Conservation (phyloP, 2,797 vertebrate species). For the Lepilemur septentrionalis region DNA sequence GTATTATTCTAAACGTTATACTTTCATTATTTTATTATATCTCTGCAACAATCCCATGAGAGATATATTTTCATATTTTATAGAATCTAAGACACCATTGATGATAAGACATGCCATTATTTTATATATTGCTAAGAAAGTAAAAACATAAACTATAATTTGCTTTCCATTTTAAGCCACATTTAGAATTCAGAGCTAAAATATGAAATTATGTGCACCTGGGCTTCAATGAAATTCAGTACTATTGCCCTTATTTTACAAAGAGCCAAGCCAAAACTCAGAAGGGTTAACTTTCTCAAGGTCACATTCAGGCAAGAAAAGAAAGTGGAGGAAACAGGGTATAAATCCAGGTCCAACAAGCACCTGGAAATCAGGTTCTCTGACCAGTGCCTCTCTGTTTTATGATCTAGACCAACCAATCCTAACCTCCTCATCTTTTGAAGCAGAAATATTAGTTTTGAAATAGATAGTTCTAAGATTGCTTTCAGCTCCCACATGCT, state of each 20-base stretch:
- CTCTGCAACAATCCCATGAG: background rate
- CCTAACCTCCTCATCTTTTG: background rate
- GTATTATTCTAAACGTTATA: background rate
- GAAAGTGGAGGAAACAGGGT: background rate
- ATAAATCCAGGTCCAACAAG: background rate
- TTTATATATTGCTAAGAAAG: background rate
- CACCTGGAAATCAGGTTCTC: background rate
- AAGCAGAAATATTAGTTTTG: background rate
- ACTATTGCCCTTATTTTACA: background rate
- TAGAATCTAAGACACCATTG: background rate
- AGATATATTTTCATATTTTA: background rate
- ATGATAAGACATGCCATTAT: background rate
- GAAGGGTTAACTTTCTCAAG: background rate
- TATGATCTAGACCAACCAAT: background rate
- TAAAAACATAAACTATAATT: background rate
- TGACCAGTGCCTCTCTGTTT: background rate
- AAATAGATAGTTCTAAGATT: slow-evolving; percentile 3
- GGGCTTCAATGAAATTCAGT: background rate
- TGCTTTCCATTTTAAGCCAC: slow-evolving; percentile 15
- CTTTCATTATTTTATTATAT: slow-evolving; percentile 7
- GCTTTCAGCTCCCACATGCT: background rate
- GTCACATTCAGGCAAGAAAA: background rate
- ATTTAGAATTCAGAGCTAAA: slow-evolving; percentile 16
- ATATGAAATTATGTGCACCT: background rate
- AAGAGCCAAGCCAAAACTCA: background rate